Percentiles rank a stretch among this genome's conserved stretches.
These are phyloP conservation scores for Holcopasites calliopsidis DNA, from an alignment of 1,140 invertebrate genomes.

Conservation along the genomic window DNA sequence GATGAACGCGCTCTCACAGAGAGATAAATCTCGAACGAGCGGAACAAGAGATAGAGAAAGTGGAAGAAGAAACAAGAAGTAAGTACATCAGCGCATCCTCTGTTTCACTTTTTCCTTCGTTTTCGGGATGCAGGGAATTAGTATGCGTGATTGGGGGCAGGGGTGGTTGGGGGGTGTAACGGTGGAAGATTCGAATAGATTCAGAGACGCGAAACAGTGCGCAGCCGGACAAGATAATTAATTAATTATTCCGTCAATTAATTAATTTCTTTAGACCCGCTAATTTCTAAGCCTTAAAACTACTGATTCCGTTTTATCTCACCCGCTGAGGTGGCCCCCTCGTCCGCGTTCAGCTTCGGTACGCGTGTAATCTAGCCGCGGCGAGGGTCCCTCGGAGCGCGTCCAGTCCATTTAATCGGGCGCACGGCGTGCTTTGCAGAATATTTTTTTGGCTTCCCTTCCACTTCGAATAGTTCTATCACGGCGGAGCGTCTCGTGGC, in stretches of 20 bases:
- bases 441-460: slow-evolving; percentile 70
- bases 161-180: neutral
- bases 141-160: neutral
- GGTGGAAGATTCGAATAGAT: neutral
- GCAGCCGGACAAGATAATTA: slow-evolving; percentile 71
- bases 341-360: slow-evolving; percentile 48
- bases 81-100: slow-evolving; percentile 43
- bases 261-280: slow-evolving; percentile 65
- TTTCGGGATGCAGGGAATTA: neutral
- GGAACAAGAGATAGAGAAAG: slow-evolving; percentile 34
- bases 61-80: slow-evolving; percentile 41
- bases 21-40: slow-evolving; percentile 26
- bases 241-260: slow-evolving; percentile 66
- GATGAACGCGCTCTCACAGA: slow-evolving; percentile 2
- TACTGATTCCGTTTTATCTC: slow-evolving; percentile 77
- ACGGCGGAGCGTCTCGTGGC: slow-evolving; percentile 6
- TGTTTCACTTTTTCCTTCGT: neutral
- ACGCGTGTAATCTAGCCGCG: slow-evolving; percentile 42
- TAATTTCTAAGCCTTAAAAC: slow-evolving; percentile 75
- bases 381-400: slow-evolving; percentile 75
- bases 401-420: slow-evolving; percentile 75
- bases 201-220: slow-evolving; percentile 66
- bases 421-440: slow-evolving; percentile 72
- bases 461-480: slow-evolving; percentile 61
- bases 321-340: slow-evolving; percentile 77